These are phyloP conservation scores for Zaprionus vittiger DNA, from an alignment of 1,140 invertebrate species.

Conservation along the genomic window DNA sequence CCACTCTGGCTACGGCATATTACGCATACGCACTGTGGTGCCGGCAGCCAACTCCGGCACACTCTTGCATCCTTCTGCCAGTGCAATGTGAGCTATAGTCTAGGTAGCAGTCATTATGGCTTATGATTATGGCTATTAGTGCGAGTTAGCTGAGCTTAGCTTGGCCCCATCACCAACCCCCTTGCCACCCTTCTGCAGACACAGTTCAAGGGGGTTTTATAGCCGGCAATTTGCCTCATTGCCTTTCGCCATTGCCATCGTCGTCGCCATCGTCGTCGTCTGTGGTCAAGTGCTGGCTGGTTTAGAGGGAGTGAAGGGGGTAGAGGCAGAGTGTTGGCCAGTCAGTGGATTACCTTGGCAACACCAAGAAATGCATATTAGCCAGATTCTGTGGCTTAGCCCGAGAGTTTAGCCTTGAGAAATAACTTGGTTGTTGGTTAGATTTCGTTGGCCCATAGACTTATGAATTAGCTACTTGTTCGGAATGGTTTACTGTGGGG, in stretches of 20 bases:
- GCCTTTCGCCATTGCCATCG: constrained; percentile 10
- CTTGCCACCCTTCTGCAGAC: neutral
- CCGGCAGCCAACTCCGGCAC: neutral
- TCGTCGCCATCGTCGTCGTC: constrained; percentile 23
- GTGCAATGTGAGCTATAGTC: constrained; percentile 51
- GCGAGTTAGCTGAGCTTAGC: constrained; percentile 61
- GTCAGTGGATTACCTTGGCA: constrained; percentile 35
- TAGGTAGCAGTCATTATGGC: constrained; percentile 70
- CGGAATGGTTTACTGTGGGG: too few species aligned
- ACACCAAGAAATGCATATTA: constrained; percentile 44
- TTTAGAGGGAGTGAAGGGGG: neutral
- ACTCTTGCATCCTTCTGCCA: neutral
- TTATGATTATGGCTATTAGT: constrained; percentile 81
- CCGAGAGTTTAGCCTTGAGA: constrained; percentile 19
- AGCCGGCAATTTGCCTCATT: constrained; percentile 44
- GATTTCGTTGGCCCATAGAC: neutral
- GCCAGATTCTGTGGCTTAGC: constrained; percentile 20
- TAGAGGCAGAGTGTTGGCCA: neutral
- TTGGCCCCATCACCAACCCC: constrained; percentile 7
- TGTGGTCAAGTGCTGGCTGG: constrained; percentile 34
- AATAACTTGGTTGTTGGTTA: constrained; percentile 16
- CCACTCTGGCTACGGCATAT: constrained; percentile 37
- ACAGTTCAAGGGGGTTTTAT: constrained; percentile 41
- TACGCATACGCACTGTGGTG: constrained; percentile 51
- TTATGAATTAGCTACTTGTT: neutral